Evolutionary conservation across 2,888 invertebrate genomes (phyloP), one percentile per base, ranked within the genome.

Genomic region (Macrosiphum euphorbiae): DNA sequence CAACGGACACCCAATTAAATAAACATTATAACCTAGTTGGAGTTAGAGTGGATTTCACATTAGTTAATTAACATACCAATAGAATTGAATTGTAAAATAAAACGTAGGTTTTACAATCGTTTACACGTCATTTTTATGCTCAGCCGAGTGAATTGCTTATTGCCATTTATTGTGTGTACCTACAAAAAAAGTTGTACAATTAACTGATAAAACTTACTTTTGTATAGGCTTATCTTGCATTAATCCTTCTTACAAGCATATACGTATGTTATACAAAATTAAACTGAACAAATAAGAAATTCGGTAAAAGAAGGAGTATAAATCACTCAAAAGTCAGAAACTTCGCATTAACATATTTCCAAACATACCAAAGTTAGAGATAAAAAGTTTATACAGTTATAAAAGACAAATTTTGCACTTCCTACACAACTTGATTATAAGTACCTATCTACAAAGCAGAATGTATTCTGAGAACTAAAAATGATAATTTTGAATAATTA

Each of bases 271-370:
- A 20, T 78, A 78, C 26, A 78, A 35, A 78, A 35, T 78, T 78
- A 78, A 78, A n/a, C 47, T 7, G 28, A 44, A 35, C 78, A n/a
- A 84, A 78, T 52, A 78, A 90, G 78, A 50, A 84, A 78, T 78
- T 41, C 26, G 52, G 50, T 90, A 41, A 52, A 55, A 47, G 47
- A 11, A 47, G 47, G 47, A 47, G 41, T 55, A 55, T 91, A 84
- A 41, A 84, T 84, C 13, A 84, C 28, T 13, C 44, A 28, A 44
- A 86, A 44, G 13, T 28, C 41, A 24, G 16, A 84, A 67, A 78
- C 67, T 91, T 91, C 20, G 78, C 78, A 52, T 91, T 52, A 91
- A 91, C 78, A 41, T 91, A 91, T 84, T 84, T 91, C 84, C 41
- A 84, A 91, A 52, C 28, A 52, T 28, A 35, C 52, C n/a, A 84